A percentile compares a stretch with the other conserved stretches of the same genome.
These are phyloP conservation scores for Drosophila prostipennis DNA, from an alignment of 2,888 invertebrate species.

Conservation along the genomic window DNA sequence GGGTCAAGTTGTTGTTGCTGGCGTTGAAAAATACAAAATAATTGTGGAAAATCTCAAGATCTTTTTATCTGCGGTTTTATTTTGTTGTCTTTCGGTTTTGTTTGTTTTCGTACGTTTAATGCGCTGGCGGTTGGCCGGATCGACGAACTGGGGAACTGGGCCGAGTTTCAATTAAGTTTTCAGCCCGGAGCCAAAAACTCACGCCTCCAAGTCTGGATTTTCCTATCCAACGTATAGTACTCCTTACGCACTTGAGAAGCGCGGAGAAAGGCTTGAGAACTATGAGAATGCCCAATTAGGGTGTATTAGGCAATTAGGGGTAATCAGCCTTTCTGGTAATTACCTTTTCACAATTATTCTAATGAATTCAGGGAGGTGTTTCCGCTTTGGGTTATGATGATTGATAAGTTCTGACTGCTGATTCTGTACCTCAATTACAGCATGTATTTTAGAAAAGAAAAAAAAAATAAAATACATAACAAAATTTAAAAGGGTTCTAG, in stretches of 20 bases:
- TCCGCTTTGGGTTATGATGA: slow-evolving; percentile 20
- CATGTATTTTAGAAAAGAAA: neutral
- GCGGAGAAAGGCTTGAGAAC: slow-evolving; percentile 40
- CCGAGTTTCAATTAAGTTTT: slow-evolving; percentile 48
- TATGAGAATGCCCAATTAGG: slow-evolving; percentile 29
- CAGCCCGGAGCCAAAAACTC: slow-evolving; percentile 24
- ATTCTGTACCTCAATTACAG: neutral
- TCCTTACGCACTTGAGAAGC: slow-evolving; percentile 35
- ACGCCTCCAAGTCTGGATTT: slow-evolving; percentile 18
- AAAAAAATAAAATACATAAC: no score
- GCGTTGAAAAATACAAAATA: slow-evolving; percentile 54
- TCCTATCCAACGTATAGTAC: slow-evolving; percentile 2
- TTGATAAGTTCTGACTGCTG: slow-evolving; percentile 5
- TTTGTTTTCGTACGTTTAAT: slow-evolving; percentile 35
- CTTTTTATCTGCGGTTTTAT: slow-evolving; percentile 74
- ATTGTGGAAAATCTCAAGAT: slow-evolving; percentile 75
- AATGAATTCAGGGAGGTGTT: slow-evolving; percentile 27
- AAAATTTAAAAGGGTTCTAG: no score
- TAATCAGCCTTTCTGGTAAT: slow-evolving; percentile 30
- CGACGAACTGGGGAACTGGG: slow-evolving; percentile 39
- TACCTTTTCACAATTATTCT: slow-evolving; percentile 36
- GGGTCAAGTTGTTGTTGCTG: slow-evolving; percentile 68
- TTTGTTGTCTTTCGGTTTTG: slow-evolving; percentile 49
- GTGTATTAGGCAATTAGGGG: slow-evolving; percentile 39
- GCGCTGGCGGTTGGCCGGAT: slow-evolving; percentile 30